phyloP scores from a whole-genome alignment of 2,888 invertebrate genomes.

The Eretmocerus hayati region DNA sequence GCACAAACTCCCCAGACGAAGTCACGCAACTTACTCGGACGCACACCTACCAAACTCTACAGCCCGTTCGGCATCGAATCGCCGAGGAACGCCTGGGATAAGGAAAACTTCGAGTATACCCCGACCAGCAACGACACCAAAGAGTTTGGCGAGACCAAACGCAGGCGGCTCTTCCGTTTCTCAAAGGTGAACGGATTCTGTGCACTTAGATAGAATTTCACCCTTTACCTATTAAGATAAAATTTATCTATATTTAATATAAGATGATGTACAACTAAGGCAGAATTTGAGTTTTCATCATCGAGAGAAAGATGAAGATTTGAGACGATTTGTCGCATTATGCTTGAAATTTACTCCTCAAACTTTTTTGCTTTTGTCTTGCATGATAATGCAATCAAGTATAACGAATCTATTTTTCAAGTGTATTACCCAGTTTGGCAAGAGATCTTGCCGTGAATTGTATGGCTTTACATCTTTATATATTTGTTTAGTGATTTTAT shows the following conservation, averaged over 20 bases:
- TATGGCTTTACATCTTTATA: too few relatives aligned
- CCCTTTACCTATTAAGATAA: background rate
- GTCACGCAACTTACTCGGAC: constrained; percentile 51
- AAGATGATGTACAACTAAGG: background rate
- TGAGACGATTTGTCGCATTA: too few relatives aligned
- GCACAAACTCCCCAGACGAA: constrained; percentile 49
- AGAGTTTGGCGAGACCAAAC: constrained; percentile 13
- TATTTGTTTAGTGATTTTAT: too few relatives aligned
- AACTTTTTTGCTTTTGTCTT: too few relatives aligned
- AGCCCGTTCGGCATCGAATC: constrained; percentile 72
- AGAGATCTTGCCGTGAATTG: too few relatives aligned
- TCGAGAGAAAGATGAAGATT: too few relatives aligned
- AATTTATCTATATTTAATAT: background rate
- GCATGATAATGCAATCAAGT: too few relatives aligned
- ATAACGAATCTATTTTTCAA: too few relatives aligned
- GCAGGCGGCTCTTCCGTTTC: constrained; percentile 36
- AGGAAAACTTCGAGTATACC: constrained; percentile 43
- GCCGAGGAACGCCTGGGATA: constrained; percentile 53
- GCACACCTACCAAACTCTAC: constrained; percentile 67
- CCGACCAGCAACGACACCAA: background rate
- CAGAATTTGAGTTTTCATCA: background rate
- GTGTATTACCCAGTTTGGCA: too few relatives aligned
- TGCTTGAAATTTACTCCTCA: too few relatives aligned
- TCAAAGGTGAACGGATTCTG: constrained; percentile 37
- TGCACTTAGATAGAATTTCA: constrained; percentile 33